Base-by-base conservation (phyloP, 2,113 vertebrate species). In the Notarius quadriscutis region DNA sequence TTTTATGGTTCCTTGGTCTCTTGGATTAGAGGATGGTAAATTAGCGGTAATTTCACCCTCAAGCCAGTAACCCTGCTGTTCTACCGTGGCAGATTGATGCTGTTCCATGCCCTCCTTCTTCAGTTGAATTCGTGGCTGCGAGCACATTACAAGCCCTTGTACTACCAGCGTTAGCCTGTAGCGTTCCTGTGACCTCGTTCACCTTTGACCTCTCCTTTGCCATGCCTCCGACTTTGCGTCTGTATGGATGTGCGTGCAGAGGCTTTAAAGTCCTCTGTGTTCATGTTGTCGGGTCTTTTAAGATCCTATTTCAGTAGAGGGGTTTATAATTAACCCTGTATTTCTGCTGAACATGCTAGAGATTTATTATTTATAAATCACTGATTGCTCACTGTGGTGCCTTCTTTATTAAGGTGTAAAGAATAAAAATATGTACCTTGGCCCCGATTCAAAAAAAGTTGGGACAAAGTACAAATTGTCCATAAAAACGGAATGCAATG, bases 161-260 rank as follows among this genome's bases (percentile, higher is more conserved):
- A 65, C 60, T 88, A 80, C 87, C 89, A 84, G 75, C 12, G 18
- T 67, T 86, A 80, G 69, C 85, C 85, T 89, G 87, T 89, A 53
- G 78, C 82, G 34, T 58, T 86, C 84, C 51, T 74, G 77, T 22
- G 85, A 88, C 69, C 82, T 81, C 75, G 27, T 83, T 83, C 79
- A 89, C 88, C 80, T 86, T 60, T 87, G 88, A 82, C 87, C 88
- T 81, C 87, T 77, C 63, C 78, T 86, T 89, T 85, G 83, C 83
- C 83, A 86, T 85, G 80, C 67, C 53, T 74, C 34, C 74, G 88
- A 88, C 87, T 82, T 88, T 87, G 81, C 85, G 77, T 88, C 81
- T 58, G 81, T 58, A 86, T 87, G 88, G 79, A 71, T 88, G 69
- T 90, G 50, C 30, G 65, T 53, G 82, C 84, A 87, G 84, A 83